phyloP scores from a whole-genome alignment of 2,888 invertebrate species.

The Mimumesa dahlbomi region DNA sequence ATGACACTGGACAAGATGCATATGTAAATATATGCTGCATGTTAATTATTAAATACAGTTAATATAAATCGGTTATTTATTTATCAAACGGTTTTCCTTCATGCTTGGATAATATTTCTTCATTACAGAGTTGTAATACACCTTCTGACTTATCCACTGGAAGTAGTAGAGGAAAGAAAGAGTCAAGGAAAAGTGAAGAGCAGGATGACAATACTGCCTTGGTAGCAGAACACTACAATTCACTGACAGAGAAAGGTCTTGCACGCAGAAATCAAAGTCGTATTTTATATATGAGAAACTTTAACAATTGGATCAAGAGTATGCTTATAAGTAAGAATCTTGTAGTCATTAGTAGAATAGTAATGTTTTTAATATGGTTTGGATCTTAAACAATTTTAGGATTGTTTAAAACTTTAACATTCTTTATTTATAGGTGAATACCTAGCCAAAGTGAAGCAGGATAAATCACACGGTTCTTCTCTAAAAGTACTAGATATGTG shows the following conservation, averaged over 20 bases:
- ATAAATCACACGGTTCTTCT: constrained; percentile 85
- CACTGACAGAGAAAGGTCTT: constrained; percentile 90
- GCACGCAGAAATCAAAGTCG: constrained; percentile 91
- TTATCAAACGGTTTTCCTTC: background rate
- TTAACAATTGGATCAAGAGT: constrained; percentile 99
- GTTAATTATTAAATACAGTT: too few species aligned
- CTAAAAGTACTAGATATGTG: constrained; percentile 94
- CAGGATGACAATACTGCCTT: constrained; percentile 81
- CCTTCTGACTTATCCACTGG: constrained; percentile 68
- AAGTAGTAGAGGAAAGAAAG: constrained; percentile 51
- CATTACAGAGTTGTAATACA: constrained; percentile 41
- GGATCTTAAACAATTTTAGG: background rate
- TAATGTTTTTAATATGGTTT: constrained; percentile 12
- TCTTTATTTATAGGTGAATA: constrained; percentile 80
- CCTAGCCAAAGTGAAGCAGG: constrained; percentile 85
- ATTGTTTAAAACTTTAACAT: background rate
- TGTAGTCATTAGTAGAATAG: constrained; percentile 2
- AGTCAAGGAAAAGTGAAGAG: constrained; percentile 33
- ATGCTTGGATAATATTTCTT: background rate
- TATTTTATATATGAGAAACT: constrained; percentile 96
- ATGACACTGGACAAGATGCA: constrained; percentile 19
- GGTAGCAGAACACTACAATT: constrained; percentile 97
- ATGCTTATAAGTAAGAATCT: constrained; percentile 90
- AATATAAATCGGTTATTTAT: background rate
- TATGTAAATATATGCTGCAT: too few species aligned